Evolutionary conservation across 2,113 vertebrate species (phyloP), one percentile per base, ranked within the genome.

Genomic region (Semnornis frantzii): DNA sequence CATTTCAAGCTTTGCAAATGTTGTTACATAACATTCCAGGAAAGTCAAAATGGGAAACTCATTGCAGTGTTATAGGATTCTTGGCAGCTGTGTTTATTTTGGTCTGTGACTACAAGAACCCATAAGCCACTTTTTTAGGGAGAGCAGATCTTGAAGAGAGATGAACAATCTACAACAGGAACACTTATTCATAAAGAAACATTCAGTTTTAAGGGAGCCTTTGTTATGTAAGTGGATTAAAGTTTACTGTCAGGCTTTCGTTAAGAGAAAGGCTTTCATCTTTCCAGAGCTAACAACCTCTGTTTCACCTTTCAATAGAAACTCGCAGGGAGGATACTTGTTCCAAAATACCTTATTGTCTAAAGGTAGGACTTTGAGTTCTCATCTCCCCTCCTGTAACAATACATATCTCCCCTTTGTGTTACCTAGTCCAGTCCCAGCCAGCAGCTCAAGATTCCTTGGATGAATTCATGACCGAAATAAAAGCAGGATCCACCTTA

Each of bases 401-500:
- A 25, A 21, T 76, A 24, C 24, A 0, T 71, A 23, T 88, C 66
- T 86, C 71, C 21, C 16, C 15, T 66, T 88, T 78, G 5, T 93
- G 55, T 87, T 88, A 50, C 57, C 52, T 93, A 99, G 99, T 80
- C 87, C 93, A 97, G 8, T 97, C 98, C 17, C 96, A 98, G 76
- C 94, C 98, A 3, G 96, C 98, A 12, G 87, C 98, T 42, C 99
- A 99, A 78, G 99, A 99, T 94, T 97, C 99, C 12, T 96, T 99
- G 96, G 99, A 99, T 31, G 99, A 98, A 9, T 99, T 99, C 94
- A 99, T 99, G 99, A 99, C 97, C 0, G 98, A 98, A 27, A 99
- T 99, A 80, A 98, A 97, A 48, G 98, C 97, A 4, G 98, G 98
- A 52, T 96, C 82, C 21, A 74, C 98, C 1, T 96, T 99, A 88